Percentiles rank a stretch among this genome's conserved stretches.
Conservation (phyloP, 2,113 vertebrate genomes). For the Heterochromis multidens region DNA sequence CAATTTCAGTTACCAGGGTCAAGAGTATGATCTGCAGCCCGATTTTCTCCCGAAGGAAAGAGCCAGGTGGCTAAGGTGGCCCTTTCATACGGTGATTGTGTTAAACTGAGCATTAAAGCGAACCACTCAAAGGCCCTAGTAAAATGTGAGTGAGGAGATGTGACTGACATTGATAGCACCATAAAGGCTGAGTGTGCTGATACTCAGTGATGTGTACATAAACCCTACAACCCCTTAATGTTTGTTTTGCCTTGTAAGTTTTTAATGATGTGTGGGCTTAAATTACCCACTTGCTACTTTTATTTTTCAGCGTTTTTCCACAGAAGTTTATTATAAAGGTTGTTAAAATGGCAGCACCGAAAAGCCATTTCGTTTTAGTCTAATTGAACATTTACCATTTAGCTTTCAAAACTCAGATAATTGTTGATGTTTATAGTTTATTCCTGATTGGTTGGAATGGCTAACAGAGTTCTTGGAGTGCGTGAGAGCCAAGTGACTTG, state of each 20-base stretch:
- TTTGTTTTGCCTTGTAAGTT: constrained; percentile 20
- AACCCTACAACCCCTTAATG: neutral
- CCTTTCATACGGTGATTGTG: constrained; percentile 61
- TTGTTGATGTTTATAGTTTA: neutral
- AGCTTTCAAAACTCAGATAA: neutral
- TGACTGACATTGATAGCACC: constrained; percentile 58
- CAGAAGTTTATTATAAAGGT: neutral
- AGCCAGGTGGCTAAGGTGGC: constrained; percentile 51
- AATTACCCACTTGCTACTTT: constrained; percentile 5
- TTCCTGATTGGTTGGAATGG: neutral
- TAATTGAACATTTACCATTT: constrained; percentile 2
- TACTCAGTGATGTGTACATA: constrained; percentile 18
- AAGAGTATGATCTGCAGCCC: constrained; percentile 48
- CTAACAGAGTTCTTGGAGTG: constrained; percentile 21
- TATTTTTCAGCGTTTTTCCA: neutral
- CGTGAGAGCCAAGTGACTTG: constrained; percentile 30
- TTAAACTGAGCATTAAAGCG: constrained; percentile 73
- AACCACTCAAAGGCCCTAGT: constrained; percentile 50
- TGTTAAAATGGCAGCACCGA: neutral
- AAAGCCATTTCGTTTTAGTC: neutral
- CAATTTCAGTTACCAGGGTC: constrained; percentile 27
- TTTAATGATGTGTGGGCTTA: constrained; percentile 29
- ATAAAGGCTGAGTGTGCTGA: constrained; percentile 2
- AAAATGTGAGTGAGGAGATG: constrained; percentile 48
- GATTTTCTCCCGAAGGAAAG: constrained; percentile 37